These are phyloP conservation scores for Malurus cyaneus DNA, from an alignment of 2,113 vertebrate genomes.

Conservation along the genomic window DNA sequence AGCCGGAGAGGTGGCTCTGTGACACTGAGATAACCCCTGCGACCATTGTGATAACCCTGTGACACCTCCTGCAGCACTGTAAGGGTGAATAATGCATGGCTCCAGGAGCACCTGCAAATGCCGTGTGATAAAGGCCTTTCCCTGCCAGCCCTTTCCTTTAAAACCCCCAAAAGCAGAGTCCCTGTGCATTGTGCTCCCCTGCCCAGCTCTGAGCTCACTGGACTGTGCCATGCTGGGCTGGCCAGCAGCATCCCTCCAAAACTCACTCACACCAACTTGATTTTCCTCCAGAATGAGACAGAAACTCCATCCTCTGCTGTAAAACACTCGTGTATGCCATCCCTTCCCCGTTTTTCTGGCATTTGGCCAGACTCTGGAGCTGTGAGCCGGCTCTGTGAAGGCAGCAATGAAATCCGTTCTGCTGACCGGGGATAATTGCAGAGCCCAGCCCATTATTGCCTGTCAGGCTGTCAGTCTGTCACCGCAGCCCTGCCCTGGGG, in stretches of 20 bases:
- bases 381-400: not conserved
- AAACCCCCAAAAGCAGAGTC: not conserved
- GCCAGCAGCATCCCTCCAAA: not conserved
- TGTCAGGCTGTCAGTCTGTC: not conserved
- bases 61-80: not conserved
- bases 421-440: not conserved
- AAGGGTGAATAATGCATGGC: not conserved
- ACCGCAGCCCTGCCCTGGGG: not conserved
- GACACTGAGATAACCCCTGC: too few relatives aligned
- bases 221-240: not conserved
- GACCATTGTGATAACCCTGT: not conserved
- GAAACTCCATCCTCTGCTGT: not conserved
- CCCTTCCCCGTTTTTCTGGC: not conserved
- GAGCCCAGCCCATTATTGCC: too few relatives aligned
- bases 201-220: too few relatives aligned
- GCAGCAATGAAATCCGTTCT: not conserved
- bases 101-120: not conserved
- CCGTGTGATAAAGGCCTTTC: not conserved
- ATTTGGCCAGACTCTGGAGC: not conserved
- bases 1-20: too few relatives aligned
- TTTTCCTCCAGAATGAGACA: not conserved
- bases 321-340: not conserved
- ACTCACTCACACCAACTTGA: not conserved
- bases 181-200: not conserved
- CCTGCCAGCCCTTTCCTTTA: not conserved